Conservation (phyloP, 1,140 invertebrate species). For the Plectus sambesii region DNA sequence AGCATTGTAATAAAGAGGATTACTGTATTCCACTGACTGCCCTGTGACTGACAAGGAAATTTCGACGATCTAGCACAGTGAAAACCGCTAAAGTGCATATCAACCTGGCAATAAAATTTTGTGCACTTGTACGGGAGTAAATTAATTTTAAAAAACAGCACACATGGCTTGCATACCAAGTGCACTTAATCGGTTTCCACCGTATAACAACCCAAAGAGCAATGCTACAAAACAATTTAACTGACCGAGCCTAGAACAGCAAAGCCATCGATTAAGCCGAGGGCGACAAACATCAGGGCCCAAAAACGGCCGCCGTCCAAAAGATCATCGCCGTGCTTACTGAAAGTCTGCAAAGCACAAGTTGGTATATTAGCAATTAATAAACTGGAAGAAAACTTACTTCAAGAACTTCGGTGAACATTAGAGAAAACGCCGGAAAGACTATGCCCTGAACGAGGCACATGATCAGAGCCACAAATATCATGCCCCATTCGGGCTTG, state of each 20-base stretch:
- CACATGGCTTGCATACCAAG: no score
- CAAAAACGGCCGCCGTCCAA: slow-evolving; percentile 31
- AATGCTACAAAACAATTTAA: slow-evolving; percentile 4
- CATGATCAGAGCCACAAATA: slow-evolving; percentile 12
- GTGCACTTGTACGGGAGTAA: no score
- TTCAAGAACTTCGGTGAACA: slow-evolving; percentile 24
- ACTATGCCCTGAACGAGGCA: slow-evolving; percentile 13
- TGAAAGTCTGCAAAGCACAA: slow-evolving; percentile 28
- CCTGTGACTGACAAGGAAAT: no score
- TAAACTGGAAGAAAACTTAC: slow-evolving; percentile 24
- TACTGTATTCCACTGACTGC: no score
- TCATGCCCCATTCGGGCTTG: slow-evolving; percentile 12
- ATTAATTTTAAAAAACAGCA: no score
- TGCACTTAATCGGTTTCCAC: no score
- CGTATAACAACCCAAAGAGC: background rate
- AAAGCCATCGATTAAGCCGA: slow-evolving; percentile 14
- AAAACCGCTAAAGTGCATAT: slow-evolving; percentile 10
- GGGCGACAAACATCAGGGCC: slow-evolving; percentile 33
- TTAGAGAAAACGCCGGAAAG: slow-evolving; percentile 19
- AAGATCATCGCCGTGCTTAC: slow-evolving; percentile 21
- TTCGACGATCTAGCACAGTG: no score
- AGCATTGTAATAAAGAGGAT: no score
- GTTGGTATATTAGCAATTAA: slow-evolving; percentile 26
- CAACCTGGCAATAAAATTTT: slow-evolving; percentile 3
- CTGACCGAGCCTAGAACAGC: background rate